Evolutionary conservation across 2,797 vertebrate species (phyloP).

Genomic region (Pyrocephalus nanus): DNA sequence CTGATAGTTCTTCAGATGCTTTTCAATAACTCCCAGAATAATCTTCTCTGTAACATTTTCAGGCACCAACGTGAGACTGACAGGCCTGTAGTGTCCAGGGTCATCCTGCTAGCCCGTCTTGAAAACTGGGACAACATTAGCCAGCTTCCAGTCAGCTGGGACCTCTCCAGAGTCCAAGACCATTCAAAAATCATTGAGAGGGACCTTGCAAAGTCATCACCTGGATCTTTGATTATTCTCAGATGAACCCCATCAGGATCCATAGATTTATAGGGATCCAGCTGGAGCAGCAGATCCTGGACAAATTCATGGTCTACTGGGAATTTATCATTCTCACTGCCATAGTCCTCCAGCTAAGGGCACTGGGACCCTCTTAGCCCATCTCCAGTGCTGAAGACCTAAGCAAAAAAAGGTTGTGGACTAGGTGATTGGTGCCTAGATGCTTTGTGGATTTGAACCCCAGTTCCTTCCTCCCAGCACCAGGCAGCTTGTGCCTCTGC

Average conservation of each 20-base stretch:
- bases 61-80: not conserved
- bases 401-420: not conserved
- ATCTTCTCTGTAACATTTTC: not conserved
- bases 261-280: not conserved
- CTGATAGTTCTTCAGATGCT: not conserved
- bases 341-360: not conserved
- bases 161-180: not conserved
- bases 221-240: not conserved
- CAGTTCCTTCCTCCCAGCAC: not conserved
- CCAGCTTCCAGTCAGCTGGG: not conserved
- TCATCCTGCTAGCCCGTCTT: not conserved
- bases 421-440: not conserved
- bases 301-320: not conserved
- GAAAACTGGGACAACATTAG: not conserved
- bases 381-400: not conserved
- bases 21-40: not conserved
- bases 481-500: not conserved
- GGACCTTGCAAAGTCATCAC: not conserved
- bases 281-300: not conserved
- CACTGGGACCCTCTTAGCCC: not conserved
- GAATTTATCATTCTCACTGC: fast-evolving
- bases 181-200: not conserved
- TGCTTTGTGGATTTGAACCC: not conserved
- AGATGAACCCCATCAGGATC: fast-evolving
- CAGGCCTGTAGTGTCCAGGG: not conserved